Evolutionary conservation across 2,888 invertebrate genomes (phyloP).

Genomic region (Caenorhabditis sp.): DNA sequence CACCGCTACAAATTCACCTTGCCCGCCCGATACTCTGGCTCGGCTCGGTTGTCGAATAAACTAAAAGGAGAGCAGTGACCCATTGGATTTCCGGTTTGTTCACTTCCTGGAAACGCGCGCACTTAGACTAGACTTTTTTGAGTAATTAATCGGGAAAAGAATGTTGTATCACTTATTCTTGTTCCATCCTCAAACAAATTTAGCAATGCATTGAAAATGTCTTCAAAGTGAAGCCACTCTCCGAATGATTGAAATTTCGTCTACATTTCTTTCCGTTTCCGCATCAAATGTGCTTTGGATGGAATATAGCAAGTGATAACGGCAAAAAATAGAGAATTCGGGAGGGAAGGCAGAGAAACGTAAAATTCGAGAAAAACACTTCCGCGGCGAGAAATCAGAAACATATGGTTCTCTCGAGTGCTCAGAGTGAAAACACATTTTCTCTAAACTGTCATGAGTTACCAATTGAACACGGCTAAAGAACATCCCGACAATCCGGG

Average conservation of each 20-base stretch:
- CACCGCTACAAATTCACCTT: conserved; percentile 34
- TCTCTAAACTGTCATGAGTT: conserved; percentile 29
- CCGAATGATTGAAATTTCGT: conserved; percentile 40
- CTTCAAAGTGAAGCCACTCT: conserved; percentile 29
- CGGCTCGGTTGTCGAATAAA: neutral
- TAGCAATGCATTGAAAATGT: conserved; percentile 43
- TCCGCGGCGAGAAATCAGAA: conserved; percentile 26
- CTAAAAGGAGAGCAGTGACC: no score
- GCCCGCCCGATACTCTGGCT: conserved; percentile 18
- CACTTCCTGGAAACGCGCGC: neutral
- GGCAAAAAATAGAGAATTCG: conserved; percentile 8
- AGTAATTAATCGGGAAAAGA: conserved; percentile 47
- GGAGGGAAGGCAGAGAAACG: no score
- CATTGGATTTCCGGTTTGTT: conserved; percentile 10
- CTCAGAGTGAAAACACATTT: conserved; percentile 52
- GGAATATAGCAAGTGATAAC: conserved; percentile 12
- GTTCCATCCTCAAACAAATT: conserved; percentile 21
- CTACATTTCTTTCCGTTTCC: neutral
- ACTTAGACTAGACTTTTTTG: conserved; percentile 14
- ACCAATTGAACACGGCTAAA: conserved; percentile 11
- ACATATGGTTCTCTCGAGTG: conserved; percentile 42
- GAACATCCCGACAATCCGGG: no score
- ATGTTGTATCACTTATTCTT: conserved; percentile 37
- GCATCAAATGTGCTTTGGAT: neutral
- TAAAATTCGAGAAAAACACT: no score